Evolutionary conservation across 2,113 vertebrate genomes (phyloP).

Genomic region (Gasterosteus nipponicus): DNA sequence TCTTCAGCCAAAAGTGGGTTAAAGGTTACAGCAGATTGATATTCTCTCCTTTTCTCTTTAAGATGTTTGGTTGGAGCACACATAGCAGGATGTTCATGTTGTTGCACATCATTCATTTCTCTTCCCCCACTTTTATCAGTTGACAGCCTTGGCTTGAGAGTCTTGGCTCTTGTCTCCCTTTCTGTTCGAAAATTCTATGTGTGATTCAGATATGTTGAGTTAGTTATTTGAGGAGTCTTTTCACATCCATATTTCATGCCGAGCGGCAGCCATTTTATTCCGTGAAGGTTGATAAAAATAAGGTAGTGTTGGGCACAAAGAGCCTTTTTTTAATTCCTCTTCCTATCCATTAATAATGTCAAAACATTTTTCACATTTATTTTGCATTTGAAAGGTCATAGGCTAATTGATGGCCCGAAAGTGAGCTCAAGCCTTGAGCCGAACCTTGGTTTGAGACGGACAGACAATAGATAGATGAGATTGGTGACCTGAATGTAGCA

Average conservation of each 20-base stretch:
- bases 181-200: slow-evolving; percentile 62
- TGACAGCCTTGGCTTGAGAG: slow-evolving; percentile 68
- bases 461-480: background rate
- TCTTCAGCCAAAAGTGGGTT: slow-evolving; percentile 39
- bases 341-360: slow-evolving; percentile 39
- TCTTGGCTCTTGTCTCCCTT: slow-evolving; percentile 46
- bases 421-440: background rate
- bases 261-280: slow-evolving; percentile 37
- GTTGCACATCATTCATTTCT: slow-evolving; percentile 54
- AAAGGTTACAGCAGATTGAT: slow-evolving; percentile 41
- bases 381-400: slow-evolving; percentile 27
- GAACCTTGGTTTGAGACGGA: background rate
- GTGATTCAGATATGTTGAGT: slow-evolving; percentile 60
- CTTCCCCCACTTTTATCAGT: slow-evolving; percentile 41
- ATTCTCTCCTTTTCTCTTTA: slow-evolving; percentile 34
- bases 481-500: slow-evolving; percentile 17
- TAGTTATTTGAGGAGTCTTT: slow-evolving; percentile 57
- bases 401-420: slow-evolving; percentile 24
- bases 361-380: slow-evolving; percentile 28
- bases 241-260: slow-evolving; percentile 52
- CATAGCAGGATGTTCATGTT: slow-evolving; percentile 37
- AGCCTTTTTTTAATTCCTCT: slow-evolving; percentile 11
- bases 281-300: slow-evolving; percentile 37
- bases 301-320: slow-evolving; percentile 8
- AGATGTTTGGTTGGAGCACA: slow-evolving; percentile 50